Percentiles rank a stretch among this genome's conserved stretches.
Evolutionary conservation across 2,888 invertebrate genomes (phyloP).

Genomic region (Agonopterix arenella): DNA sequence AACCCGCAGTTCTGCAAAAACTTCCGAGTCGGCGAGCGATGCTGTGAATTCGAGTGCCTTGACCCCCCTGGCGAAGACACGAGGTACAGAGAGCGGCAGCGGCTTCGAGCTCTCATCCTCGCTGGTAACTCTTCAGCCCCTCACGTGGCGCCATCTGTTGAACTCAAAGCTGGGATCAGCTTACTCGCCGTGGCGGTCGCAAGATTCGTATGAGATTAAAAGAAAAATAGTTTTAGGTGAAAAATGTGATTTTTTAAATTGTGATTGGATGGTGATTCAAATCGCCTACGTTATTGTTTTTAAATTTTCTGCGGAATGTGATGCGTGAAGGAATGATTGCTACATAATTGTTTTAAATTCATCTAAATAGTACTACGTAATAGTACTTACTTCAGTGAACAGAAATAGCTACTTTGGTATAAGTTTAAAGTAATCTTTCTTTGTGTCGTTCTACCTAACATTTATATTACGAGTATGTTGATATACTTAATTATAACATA

Average conservation of each 20-base stretch:
- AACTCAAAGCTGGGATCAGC: conserved; percentile 51
- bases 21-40: conserved; percentile 88
- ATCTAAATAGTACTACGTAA: no score
- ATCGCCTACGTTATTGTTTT: no score
- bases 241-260: conserved; percentile 1
- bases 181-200: conserved; percentile 59
- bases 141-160: conserved; percentile 37
- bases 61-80: conserved; percentile 84
- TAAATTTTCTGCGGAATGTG: no score
- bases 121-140: conserved; percentile 75
- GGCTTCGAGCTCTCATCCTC: conserved; percentile 77
- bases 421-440: no score
- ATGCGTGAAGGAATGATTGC: no score
- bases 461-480: no score
- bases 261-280: no score
- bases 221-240: not conserved
- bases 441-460: no score
- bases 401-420: no score
- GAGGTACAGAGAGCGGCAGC: conserved; percentile 76
- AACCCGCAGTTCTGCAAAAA: conserved; percentile 86
- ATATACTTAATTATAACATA: no score
- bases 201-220: conserved; percentile 50
- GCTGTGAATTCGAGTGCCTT: conserved; percentile 93
- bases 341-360: no score
- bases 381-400: no score